Evolutionary conservation across 1,140 invertebrate species (phyloP).

Genomic region (Meteorus sp.): DNA sequence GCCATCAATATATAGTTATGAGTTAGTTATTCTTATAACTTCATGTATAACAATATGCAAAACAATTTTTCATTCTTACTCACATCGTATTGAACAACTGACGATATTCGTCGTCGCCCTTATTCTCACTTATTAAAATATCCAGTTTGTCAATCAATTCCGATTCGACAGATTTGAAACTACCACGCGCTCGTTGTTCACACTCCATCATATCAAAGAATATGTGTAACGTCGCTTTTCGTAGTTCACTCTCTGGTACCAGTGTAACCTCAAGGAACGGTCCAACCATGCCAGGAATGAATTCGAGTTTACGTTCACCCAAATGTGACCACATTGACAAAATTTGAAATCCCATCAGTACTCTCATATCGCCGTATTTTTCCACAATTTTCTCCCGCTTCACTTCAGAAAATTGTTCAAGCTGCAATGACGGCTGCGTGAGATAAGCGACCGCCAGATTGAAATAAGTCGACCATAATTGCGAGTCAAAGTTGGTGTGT

Average conservation of each 20-base stretch:
- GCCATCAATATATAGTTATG: constrained; percentile 13
- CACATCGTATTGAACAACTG: constrained; percentile 92
- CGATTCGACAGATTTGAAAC: constrained; percentile 87
- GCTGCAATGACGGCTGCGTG: constrained; percentile 82
- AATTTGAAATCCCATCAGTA: constrained; percentile 91
- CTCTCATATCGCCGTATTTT: constrained; percentile 88
- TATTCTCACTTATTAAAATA: constrained; percentile 88
- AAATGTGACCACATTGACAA: constrained; percentile 92
- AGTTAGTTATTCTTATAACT: constrained; percentile 21
- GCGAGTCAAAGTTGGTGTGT: constrained; percentile 62
- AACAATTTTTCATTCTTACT: constrained; percentile 57
- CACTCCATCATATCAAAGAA: constrained; percentile 98
- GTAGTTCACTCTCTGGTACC: constrained; percentile 83
- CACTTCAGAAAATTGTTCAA: constrained; percentile 80
- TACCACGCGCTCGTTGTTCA: constrained; percentile 80
- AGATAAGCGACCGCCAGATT: constrained; percentile 85
- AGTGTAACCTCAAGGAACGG: constrained; percentile 92
- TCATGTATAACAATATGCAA: constrained; percentile 27
- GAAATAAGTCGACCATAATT: constrained; percentile 90
- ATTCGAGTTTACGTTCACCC: constrained; percentile 81
- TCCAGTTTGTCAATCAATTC: constrained; percentile 93
- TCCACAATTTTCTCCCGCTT: constrained; percentile 80
- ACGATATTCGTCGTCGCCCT: constrained; percentile 91
- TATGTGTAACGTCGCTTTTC: constrained; percentile 90
- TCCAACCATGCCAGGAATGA: constrained; percentile 92